Conservation (phyloP, 2,797 vertebrate genomes). For the Oreortyx pictus region DNA sequence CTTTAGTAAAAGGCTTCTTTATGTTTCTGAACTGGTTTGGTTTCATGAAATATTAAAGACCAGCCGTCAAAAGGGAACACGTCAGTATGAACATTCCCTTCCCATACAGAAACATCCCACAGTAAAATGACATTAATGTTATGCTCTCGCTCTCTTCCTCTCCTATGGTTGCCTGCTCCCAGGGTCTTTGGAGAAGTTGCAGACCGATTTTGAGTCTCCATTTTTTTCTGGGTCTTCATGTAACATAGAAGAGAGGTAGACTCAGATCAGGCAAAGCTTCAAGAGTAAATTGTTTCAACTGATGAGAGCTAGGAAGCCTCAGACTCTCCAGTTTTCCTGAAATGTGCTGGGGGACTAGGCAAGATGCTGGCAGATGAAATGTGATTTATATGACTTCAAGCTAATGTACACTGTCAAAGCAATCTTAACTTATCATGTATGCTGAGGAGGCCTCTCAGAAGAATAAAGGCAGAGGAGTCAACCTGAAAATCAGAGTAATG, state of each 20-base stretch:
- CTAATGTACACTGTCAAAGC: not conserved
- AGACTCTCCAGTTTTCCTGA: not conserved
- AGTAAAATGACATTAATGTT: constrained; percentile 43
- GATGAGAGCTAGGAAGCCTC: not conserved
- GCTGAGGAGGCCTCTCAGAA: not conserved
- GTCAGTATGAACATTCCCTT: constrained; percentile 2
- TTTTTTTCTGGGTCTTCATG: not conserved
- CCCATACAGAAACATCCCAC: constrained; percentile 20
- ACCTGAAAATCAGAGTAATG: not conserved
- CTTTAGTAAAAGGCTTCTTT: constrained; percentile 69
- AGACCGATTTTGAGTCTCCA: not conserved
- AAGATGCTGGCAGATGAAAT: not conserved
- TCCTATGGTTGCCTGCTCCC: constrained; percentile 4
- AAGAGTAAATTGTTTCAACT: not conserved
- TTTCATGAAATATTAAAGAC: constrained; percentile 73
- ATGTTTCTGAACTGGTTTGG: constrained; percentile 65
- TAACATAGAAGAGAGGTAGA: not conserved
- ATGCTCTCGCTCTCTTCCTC: not conserved
- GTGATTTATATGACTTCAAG: not conserved
- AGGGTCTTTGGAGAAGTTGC: not conserved
- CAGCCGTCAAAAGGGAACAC: constrained; percentile 27
- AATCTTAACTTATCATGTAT: not conserved
- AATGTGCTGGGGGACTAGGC: not conserved
- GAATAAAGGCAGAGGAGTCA: not conserved
- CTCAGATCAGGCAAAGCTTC: not conserved